Base-by-base conservation (phyloP, 1,140 invertebrate genomes). In the Trichonephila clavata region DNA sequence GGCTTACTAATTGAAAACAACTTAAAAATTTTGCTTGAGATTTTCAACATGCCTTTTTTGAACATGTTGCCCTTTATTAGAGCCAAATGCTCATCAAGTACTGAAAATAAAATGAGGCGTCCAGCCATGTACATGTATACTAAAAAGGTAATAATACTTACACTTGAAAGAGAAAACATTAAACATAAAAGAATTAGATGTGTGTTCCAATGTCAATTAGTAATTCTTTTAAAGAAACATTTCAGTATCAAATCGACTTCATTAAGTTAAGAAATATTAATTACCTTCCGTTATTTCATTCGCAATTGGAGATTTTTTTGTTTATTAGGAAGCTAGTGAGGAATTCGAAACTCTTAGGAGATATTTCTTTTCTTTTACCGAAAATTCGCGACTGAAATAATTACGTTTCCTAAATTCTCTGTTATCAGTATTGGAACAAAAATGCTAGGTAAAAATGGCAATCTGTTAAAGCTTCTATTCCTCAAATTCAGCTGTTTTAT, bases 211-310 rank as follows among this genome's bases (percentile, higher is more conserved):
- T 77, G 32, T 32, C 71, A 77, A 77, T 77, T 77, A 77, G 65
- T 24, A 68, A 27, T 77, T 77, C 27, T 32, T 77, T 77, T 32
- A 32, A 77, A 39, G 14, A 77, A 77, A 39, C 71, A 32, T 39
- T 77, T 39, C 27, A 77, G 16, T 27, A 77, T 77, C 32, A 20
- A 77, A 77, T 77, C 5, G 14, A 27, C 0, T 32, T 39, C 18
- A 77, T 77, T 77, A 77, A 20, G 71, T 77, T 77, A 39, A 77
- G 39, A 77, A 77, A 39, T 77, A 77, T 77, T 77, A 77, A 77
- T 77, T 32, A 77, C 32, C 18, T 77, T 77, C 71, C 71, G 14
- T 39, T 32, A 68, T 77, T 77, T 77, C 71, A 77, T 77, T 77
- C 14, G 32, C 71, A 32, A 27, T 39, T 77, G 6, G 6, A 18